Evolutionary conservation across 2,113 vertebrate species (phyloP).

Genomic region (Macquaria australasica): DNA sequence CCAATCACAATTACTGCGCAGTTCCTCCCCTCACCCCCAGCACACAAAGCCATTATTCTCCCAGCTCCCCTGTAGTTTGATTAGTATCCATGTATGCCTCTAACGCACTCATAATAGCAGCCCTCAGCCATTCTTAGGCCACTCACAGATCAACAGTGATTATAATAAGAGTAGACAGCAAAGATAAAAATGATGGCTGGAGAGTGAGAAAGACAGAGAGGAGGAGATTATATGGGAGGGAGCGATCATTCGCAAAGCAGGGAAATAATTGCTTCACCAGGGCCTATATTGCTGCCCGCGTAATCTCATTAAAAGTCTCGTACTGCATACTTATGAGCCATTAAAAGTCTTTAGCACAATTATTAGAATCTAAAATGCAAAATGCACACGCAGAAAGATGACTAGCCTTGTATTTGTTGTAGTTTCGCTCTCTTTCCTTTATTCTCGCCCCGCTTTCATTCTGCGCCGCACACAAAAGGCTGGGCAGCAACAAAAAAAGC

Average conservation of each 20-base stretch:
- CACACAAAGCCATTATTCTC: constrained; percentile 76
- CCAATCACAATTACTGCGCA: constrained; percentile 72
- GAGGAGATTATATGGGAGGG: constrained; percentile 72
- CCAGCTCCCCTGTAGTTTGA: constrained; percentile 76
- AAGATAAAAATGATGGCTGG: constrained; percentile 73
- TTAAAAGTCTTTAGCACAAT: constrained; percentile 80
- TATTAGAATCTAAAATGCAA: constrained; percentile 71
- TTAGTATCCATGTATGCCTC: constrained; percentile 77
- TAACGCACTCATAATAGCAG: constrained; percentile 76
- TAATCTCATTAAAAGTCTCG: constrained; percentile 84
- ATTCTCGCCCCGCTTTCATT: constrained; percentile 51
- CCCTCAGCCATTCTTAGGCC: constrained; percentile 74
- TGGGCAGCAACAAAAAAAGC: constrained; percentile 35
- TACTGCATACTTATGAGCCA: constrained; percentile 75
- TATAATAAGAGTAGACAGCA: constrained; percentile 77
- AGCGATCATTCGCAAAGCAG: constrained; percentile 74
- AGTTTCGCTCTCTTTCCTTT: constrained; percentile 39
- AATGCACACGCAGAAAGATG: constrained; percentile 35
- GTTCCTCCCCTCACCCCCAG: constrained; percentile 59
- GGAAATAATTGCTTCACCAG: constrained; percentile 77
- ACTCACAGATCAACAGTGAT: constrained; percentile 80
- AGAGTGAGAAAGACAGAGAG: constrained; percentile 70
- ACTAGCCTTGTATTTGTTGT: constrained; percentile 48
- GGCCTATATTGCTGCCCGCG: constrained; percentile 71
- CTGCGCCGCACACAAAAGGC: constrained; percentile 56